Evolutionary conservation across 2,888 invertebrate genomes (phyloP).

Genomic region (Synanthedon myopaeformis): DNA sequence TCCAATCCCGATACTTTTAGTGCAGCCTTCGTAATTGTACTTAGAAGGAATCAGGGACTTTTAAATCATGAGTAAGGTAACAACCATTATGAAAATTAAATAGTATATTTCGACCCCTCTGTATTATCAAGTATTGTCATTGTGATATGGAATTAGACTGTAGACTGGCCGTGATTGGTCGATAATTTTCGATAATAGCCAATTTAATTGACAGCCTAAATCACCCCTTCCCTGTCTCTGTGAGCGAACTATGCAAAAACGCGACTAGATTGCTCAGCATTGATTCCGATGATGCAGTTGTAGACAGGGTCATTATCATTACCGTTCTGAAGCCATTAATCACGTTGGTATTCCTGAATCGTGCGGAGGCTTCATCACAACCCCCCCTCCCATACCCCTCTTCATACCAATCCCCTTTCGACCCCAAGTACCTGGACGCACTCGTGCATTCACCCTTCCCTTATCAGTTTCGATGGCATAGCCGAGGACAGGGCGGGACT

Average conservation of each 20-base stretch:
- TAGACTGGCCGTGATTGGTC: neutral
- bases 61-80: no score
- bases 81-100: no score
- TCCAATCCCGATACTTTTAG: no score
- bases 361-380: conserved; percentile 27
- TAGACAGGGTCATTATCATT: conserved; percentile 64
- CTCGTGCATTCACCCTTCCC: conserved; percentile 64
- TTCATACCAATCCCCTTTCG: conserved; percentile 15
- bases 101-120: no score
- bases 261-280: conserved; percentile 21
- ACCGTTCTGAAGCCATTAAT: conserved; percentile 63
- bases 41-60: no score
- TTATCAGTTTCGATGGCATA: conserved; percentile 56
- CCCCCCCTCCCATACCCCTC: conserved; percentile 9
- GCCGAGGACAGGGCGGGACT: conserved; percentile 44
- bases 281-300: conserved; percentile 58
- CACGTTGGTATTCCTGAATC: conserved; percentile 59
- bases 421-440: conserved; percentile 59
- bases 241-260: neutral
- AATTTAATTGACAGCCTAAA: neutral
- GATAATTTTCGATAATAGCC: neutral
- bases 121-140: no score
- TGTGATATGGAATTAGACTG: no score
- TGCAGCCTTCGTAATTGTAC: no score
- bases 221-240: neutral